Evolutionary conservation across 1,140 invertebrate species (phyloP), one percentile per base, ranked within the genome.

Genomic region (Nephila pilipes): DNA sequence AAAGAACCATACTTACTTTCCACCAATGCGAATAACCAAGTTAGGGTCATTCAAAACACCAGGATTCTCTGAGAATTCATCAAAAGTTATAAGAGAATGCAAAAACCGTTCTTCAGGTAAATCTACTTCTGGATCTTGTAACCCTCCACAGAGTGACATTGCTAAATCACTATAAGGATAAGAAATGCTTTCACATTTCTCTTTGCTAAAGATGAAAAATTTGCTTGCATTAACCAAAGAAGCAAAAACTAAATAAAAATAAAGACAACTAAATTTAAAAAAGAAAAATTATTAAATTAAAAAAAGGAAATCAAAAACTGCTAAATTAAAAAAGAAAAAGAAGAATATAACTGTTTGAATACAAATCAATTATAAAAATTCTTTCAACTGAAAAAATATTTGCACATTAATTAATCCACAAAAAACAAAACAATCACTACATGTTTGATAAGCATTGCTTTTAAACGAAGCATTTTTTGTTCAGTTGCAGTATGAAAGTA

Each of bases 1-100:
- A 46, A 22, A 83, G 46, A 83, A 98, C 96, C 38, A 38, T 46
- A 95, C 95, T 95, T 97, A 98, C 96, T 98, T 98, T 93, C 97
- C 97, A 94, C 97, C 97, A 58, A 99, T 97, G 95, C 98, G 97
- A 93, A 99, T 97, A 29, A 99, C 97, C 88, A 99, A 96, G 95
- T 98, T 97, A 32, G 98, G 97, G 95, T 98, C 97, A 90, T 97
- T 96, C 79, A 98, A 96, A 79, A 99, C 95, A 20, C 96, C 96
- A 60, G 98, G 97, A 95, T 98, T 97, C 92, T 97, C 96, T 95
- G 95, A 95, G 97, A 99, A 97, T 95, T 99, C 97, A 94, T 98
- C 97, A 95, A 97, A 99, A 46, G 97, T 97, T 16, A 99, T 96
- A 60, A 97, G 95, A 94, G 97, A 96, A 88, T 97, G 96, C 94